Evolutionary conservation across 2,888 invertebrate genomes (phyloP), one percentile per base, ranked within the genome.

Genomic region (Epinotia nisella): DNA sequence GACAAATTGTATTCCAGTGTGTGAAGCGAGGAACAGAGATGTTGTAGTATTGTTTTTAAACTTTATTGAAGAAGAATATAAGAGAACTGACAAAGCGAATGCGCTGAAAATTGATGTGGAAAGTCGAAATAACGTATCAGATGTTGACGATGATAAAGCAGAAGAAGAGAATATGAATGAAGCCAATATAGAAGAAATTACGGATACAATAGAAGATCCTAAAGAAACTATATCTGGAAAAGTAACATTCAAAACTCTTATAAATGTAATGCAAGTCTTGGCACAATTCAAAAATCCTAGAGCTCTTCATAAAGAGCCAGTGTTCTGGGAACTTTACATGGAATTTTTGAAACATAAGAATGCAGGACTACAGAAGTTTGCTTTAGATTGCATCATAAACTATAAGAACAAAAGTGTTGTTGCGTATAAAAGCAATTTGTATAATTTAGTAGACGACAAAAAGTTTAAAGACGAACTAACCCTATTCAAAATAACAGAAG

Each of bases 401-500:
- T 99, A 98, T 87, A 98, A 97, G 85, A 95, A 96, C 77, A 97
- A 97, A 83, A 96, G 95, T 82, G 84, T 99, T 9, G 85, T 92
- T 0, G 96, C 97, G 0, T 98, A 99, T 84, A 97, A 97, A 85
- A 96, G 95, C 55, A 95, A 97, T 81, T 90, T 99, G 64, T 95
- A 96, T 78, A 95, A 96, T 75, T 92, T 99, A 67, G 94, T 98
- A 4, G 97, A 98, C 82, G 98, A 98, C 77, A 97, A 97, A 79
- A 97, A 96, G 77, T 96, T 99, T 78, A 97, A 97, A 91, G 96
- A 96, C 81, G 98, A 98, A 88, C 87, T 99, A 3, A 95, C 96
- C 0, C 93, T 95, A 60, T 98, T 99, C 84, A 96, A 96, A 85
- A 94, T 99, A 19, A 96, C 96, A 78, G 94, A 95, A 79, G 96